Percentiles rank a stretch among this genome's conserved stretches.
These are phyloP conservation scores for Stenichneumon culpator DNA, from an alignment of 2,888 invertebrate species.

Conservation along the genomic window DNA sequence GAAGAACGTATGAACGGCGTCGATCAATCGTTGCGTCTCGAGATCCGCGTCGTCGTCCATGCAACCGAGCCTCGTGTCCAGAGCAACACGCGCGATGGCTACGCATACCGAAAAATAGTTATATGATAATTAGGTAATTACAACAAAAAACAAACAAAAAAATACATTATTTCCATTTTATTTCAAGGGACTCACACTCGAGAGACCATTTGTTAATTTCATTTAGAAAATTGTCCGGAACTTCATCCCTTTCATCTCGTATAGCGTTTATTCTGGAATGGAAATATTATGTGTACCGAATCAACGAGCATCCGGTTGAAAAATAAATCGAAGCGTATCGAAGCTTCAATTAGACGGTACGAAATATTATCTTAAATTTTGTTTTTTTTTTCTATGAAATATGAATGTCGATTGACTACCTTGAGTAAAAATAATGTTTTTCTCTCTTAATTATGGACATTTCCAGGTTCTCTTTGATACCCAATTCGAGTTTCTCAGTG, in stretches of 20 bases:
- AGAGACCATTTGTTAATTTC: slow-evolving; percentile 93
- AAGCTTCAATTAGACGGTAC: too few relatives aligned
- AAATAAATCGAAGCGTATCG: too few relatives aligned
- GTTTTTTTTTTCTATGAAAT: too few relatives aligned
- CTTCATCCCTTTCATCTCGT: slow-evolving; percentile 87
- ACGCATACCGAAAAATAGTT: slow-evolving; percentile 68
- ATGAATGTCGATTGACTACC: too few relatives aligned
- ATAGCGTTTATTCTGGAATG: slow-evolving; percentile 87
- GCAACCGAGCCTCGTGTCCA: slow-evolving; percentile 89
- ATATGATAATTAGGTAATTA: background rate
- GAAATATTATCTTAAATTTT: too few relatives aligned
- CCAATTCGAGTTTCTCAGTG: too few relatives aligned
- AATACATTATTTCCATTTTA: slow-evolving; percentile 14
- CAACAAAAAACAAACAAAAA: slow-evolving; percentile 19
- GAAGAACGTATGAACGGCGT: slow-evolving; percentile 90
- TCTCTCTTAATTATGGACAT: too few relatives aligned
- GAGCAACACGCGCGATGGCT: slow-evolving; percentile 89
- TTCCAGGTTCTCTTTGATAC: too few relatives aligned
- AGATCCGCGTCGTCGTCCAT: slow-evolving; percentile 86
- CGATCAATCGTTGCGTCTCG: slow-evolving; percentile 88
- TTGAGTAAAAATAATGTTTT: too few relatives aligned
- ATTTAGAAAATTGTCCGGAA: slow-evolving; percentile 89
- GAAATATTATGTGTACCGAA: background rate
- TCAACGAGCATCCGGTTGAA: background rate
- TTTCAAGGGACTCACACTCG: slow-evolving; percentile 88